Base-by-base conservation (phyloP, 2,113 vertebrate species). In the Maccullochella peelii region DNA sequence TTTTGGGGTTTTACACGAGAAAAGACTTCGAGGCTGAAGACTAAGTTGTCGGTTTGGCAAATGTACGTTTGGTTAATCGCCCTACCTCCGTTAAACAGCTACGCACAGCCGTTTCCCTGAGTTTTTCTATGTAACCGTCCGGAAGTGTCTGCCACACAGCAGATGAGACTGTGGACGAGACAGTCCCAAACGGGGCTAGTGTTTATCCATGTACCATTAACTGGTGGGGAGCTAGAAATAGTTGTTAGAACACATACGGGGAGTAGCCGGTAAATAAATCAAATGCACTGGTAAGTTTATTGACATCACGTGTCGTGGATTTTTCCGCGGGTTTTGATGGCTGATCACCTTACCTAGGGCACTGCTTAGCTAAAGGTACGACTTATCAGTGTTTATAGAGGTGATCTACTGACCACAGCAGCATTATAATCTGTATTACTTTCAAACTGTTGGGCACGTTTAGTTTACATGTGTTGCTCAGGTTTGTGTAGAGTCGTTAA, bases 261-360 rank as follows among this genome's bases (percentile, higher is more conserved):
- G 0, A 81, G 55, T 1, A 40, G 52, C 50, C 1, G 55, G n/a
- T 50, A 4, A 1, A 0, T 54, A 63, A 87, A 87, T 73, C 66
- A 57, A 91, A 21, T 11, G 77, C 71, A 1, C 61, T 25, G 0
- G 11, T 5, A 44, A 4, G 0, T 25, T 27, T 58, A 59, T 58
- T 65, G 49, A 23, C 36, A n/a, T 88, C 87, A 87, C 67, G 33
- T 73, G 79, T 8, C n/a, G 36, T 6, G 10, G 47, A 6, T 18
- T 44, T 72, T 59, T 27, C 73, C 21, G 80, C 85, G 80, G 62
- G 73, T 16, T 71, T 27, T 70, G 21, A 71, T 16, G 70, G n/a
- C 8, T 58, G 59, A 42, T 4, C 0, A 2, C 1, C 44, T 2
- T 2, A 20, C 16, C 25, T 38, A 25, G 27, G 10, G 1, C 14